Conservation (phyloP, 2,888 invertebrate genomes). For the Drosophila recens region DNA sequence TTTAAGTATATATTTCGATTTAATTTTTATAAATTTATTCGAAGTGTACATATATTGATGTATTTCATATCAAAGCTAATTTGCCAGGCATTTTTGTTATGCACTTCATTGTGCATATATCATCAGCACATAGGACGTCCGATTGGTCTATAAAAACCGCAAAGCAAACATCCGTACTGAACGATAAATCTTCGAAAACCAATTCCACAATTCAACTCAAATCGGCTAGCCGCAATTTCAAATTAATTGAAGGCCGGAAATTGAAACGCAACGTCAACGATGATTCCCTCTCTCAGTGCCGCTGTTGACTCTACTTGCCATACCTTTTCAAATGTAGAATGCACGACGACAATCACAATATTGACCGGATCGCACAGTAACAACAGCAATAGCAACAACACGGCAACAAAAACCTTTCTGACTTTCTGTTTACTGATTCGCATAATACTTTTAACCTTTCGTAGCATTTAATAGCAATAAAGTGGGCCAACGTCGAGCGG, state of each 20-base stretch:
- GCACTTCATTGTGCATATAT: too few species aligned
- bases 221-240: slow-evolving; percentile 68
- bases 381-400: slow-evolving; percentile 5
- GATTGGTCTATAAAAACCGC: slow-evolving; percentile 13
- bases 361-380: slow-evolving; percentile 7
- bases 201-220: slow-evolving; percentile 50
- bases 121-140: neutral
- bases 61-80: too few species aligned
- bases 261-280: slow-evolving; percentile 63
- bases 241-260: slow-evolving; percentile 78
- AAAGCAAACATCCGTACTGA: slow-evolving; percentile 22
- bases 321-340: slow-evolving; percentile 33
- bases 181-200: slow-evolving; percentile 51
- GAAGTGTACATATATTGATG: neutral
- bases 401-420: slow-evolving; percentile 20
- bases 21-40: neutral
- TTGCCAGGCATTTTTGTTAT: too few species aligned
- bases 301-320: neutral
- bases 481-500: slow-evolving; percentile 32
- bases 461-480: slow-evolving; percentile 63
- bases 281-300: neutral
- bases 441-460: slow-evolving; percentile 75
- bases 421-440: slow-evolving; percentile 42
- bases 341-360: slow-evolving; percentile 32
- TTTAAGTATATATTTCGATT: neutral